Evolutionary conservation across 2,888 invertebrate species (phyloP), one percentile per base, ranked within the genome.

Genomic region (Eledona agricola): DNA sequence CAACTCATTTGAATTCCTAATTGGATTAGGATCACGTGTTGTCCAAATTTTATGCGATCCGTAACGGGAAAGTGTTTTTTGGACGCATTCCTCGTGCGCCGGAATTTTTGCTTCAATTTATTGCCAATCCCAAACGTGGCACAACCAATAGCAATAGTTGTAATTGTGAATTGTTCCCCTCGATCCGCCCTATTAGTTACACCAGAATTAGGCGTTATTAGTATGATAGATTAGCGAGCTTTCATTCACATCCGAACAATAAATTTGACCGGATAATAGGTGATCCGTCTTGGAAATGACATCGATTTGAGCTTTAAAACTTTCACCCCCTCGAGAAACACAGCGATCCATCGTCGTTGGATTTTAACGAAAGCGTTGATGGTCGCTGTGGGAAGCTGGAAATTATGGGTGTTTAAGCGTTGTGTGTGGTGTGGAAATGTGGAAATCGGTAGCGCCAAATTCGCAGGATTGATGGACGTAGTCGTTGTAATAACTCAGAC

Each of bases 241-340:
- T 53, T 57, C 57, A 67, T 67, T 65, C 60, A 61, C 37, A 32
- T 50, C 54, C 57, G 53, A 60, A 69, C 67, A 70, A 70, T 70
- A 34, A 40, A 37, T 67, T 62, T 61, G 59, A 64, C 62, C 67
- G 66, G n/a, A n/a, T n/a, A 71, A 71, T 72, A 59, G 69, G 70
- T 70, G 70, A 73, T 73, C 73, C 67, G 68, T 73, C 71, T 71
- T 70, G 68, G 57, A 56, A 62, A 65, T 71, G 72, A 72, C 72
- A 65, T 64, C 63, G 63, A 58, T 60, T 61, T 59, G 57, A 58
- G 61, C 60, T 59, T 61, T 58, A 59, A 63, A 64, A 62, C 52
- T 57, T 38, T 22, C 50, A 50, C 28, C 46, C 53, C 46, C 32
- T 20, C 42, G 15, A 51, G 45, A 45, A 45, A 51, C 51, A 45